phyloP scores from a whole-genome alignment of 2,797 vertebrate genomes.

The Salmo trutta region DNA sequence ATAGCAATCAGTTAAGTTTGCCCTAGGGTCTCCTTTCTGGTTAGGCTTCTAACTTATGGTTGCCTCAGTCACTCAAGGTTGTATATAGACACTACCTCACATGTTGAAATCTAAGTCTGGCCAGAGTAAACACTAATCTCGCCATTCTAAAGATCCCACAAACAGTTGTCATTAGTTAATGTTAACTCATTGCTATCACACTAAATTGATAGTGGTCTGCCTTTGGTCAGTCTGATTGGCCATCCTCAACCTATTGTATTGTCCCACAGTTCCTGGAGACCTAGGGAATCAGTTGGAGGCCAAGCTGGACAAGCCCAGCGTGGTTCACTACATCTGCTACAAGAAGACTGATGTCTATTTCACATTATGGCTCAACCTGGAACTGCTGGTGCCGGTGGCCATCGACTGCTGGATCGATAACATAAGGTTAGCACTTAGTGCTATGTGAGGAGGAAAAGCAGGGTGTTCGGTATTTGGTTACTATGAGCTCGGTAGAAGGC shows the following conservation, averaged over 20 bases:
- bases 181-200: not conserved
- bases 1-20: conserved; percentile 19
- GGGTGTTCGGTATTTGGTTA: not conserved
- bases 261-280: conserved; percentile 88
- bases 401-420: conserved; percentile 99
- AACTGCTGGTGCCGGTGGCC: conserved; percentile 89
- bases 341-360: conserved; percentile 93
- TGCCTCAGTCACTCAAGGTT: not conserved
- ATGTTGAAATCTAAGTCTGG: not conserved
- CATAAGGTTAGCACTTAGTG: conserved; percentile 81
- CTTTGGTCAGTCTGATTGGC: not conserved
- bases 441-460: not conserved
- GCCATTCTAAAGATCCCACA: not conserved
- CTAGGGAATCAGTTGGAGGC: conserved; percentile 98
- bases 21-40: not conserved
- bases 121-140: not conserved
- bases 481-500: too few species aligned
- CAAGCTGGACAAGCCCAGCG: conserved; percentile 91
- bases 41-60: conserved; percentile 10
- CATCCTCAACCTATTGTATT: not conserved
- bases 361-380: conserved; percentile 96
- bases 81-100: not conserved
- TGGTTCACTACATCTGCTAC: conserved; percentile 95
- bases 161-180: not conserved
- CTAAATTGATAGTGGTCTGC: not conserved